Percentiles rank a stretch among this genome's conserved stretches.
phyloP scores from a whole-genome alignment of 2,113 vertebrate species.

The Phoxinus phoxinus region DNA sequence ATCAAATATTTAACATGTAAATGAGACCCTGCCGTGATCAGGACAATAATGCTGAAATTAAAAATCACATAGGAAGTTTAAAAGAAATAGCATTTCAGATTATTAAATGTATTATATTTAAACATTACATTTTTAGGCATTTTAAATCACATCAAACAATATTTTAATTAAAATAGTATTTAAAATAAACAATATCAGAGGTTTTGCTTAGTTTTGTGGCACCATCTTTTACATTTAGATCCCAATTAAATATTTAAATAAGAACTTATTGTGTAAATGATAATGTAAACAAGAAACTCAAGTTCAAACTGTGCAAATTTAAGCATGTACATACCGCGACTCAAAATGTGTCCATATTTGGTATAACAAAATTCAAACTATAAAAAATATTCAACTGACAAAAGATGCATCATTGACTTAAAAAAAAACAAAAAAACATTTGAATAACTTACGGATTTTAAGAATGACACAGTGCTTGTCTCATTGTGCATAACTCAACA shows the following conservation, averaged over 20 bases:
- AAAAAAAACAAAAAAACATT: no score
- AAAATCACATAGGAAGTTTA: neutral
- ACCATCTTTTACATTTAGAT: neutral
- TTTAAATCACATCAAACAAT: no score
- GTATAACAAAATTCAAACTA: constrained; percentile 13
- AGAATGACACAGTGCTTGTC: constrained; percentile 49
- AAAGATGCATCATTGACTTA: constrained; percentile 12
- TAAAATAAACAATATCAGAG: neutral
- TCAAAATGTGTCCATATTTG: constrained; percentile 19
- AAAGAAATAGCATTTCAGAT: neutral
- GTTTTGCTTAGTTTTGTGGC: neutral
- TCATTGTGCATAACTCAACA: constrained; percentile 65
- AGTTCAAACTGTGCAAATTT: constrained; percentile 17
- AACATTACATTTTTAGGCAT: neutral
- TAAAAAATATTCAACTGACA: constrained; percentile 13
- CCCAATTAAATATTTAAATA: neutral
- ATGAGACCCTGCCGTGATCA: neutral
- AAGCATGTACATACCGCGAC: constrained; percentile 4
- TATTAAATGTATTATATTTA: neutral
- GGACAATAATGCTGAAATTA: neutral
- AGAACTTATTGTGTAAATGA: neutral
- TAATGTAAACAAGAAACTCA: neutral
- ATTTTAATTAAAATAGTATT: neutral
- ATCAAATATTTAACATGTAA: constrained; percentile 7
- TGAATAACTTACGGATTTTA: constrained; percentile 11